Percentiles rank a stretch among this genome's conserved stretches.
Evolutionary conservation across 2,113 vertebrate species (phyloP).

Genomic region (Oplegnathus fasciatus): DNA sequence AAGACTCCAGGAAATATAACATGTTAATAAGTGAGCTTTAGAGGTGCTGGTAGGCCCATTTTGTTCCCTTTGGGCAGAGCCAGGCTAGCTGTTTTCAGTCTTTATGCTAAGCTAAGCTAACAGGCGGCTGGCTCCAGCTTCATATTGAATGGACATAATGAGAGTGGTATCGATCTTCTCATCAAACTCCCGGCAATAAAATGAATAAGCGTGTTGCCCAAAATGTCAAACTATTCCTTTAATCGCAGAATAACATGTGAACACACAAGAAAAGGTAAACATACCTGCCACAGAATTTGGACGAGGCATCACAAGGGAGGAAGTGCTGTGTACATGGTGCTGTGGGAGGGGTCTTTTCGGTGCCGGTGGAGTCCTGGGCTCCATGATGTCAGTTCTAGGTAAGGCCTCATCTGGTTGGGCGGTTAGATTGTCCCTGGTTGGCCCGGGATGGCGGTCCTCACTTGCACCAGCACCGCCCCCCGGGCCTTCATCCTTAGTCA

Average conservation of each 20-base stretch:
- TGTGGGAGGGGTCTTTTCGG: constrained; percentile 85
- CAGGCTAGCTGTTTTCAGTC: not conserved
- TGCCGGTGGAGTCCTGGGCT: constrained; percentile 75
- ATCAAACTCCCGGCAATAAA: not conserved
- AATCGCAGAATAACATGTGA: not conserved
- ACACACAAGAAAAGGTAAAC: not conserved
- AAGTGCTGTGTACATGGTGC: constrained; percentile 84
- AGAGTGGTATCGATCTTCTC: not conserved
- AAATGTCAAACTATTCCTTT: not conserved
- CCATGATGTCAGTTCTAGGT: constrained; percentile 61
- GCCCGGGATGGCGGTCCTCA: constrained; percentile 86
- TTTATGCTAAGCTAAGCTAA: constrained; percentile 13
- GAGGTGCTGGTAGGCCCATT: not conserved
- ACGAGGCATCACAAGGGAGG: constrained; percentile 92
- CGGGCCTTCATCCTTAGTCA: constrained; percentile 90
- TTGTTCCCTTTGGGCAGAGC: constrained; percentile 7
- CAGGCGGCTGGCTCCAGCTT: not conserved
- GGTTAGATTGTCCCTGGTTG: constrained; percentile 84
- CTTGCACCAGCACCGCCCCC: constrained; percentile 71
- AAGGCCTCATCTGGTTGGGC: constrained; percentile 64
- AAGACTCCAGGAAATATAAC: constrained; percentile 23
- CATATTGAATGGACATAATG: not conserved
- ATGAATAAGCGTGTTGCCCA: not conserved
- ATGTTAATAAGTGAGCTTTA: constrained; percentile 30
- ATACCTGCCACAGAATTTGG: constrained; percentile 99